These are phyloP conservation scores for Penaeus chinensis DNA, from an alignment of 1,140 invertebrate genomes.

Conservation along the genomic window DNA sequence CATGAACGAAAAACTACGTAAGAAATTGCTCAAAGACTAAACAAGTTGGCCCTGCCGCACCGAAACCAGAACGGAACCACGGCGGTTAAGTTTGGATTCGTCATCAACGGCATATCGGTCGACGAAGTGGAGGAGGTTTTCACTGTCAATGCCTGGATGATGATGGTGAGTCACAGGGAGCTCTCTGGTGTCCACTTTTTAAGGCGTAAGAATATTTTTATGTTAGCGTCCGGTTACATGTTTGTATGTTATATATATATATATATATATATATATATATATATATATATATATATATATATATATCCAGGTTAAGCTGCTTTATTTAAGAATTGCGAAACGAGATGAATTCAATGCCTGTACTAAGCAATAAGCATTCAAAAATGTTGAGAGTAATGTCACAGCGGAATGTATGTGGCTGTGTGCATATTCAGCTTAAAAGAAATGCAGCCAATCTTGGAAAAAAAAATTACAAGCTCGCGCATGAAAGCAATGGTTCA, in stretches of 20 bases:
- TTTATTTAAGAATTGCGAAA: too few relatives aligned
- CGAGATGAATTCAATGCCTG: too few relatives aligned
- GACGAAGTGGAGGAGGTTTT: constrained; percentile 33
- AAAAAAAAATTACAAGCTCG: neutral
- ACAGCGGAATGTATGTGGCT: too few relatives aligned
- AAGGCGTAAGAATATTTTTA: neutral
- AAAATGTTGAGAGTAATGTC: too few relatives aligned
- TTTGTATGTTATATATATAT: too few relatives aligned
- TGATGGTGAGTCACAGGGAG: neutral
- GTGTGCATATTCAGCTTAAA: too few relatives aligned
- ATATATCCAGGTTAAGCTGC: too few relatives aligned
- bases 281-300: too few relatives aligned
- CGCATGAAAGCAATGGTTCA: neutral
- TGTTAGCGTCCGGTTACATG: neutral
- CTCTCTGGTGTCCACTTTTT: neutral
- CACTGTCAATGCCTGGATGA: constrained; percentile 23
- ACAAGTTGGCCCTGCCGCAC: constrained; percentile 25
- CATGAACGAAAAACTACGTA: neutral
- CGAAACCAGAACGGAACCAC: constrained; percentile 28
- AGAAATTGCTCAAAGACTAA: constrained; percentile 31
- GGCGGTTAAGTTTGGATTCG: neutral
- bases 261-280: too few relatives aligned
- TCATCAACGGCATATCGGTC: constrained; percentile 8
- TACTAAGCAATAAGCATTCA: too few relatives aligned
- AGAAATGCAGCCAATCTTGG: too few relatives aligned